Conservation (phyloP, 2,797 vertebrate genomes). For the Botia kubotai region DNA sequence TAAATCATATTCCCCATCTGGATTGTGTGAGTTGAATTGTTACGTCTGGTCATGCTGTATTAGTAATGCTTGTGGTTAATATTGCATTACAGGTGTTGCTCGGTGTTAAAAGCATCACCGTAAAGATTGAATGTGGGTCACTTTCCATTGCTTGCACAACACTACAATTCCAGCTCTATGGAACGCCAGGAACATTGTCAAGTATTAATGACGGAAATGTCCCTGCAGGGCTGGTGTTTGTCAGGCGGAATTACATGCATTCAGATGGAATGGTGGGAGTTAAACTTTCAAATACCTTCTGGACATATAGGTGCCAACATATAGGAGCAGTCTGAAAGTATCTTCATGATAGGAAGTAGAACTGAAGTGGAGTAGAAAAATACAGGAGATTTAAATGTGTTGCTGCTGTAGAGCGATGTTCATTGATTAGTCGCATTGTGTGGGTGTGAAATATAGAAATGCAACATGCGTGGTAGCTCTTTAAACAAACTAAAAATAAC, state of each 20-base stretch:
- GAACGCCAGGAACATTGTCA: constrained; percentile 76
- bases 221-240: constrained; percentile 77
- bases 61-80: constrained; percentile 69
- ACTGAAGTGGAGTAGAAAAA: constrained; percentile 66
- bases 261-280: constrained; percentile 77
- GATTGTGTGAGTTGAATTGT: constrained; percentile 59
- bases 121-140: constrained; percentile 80
- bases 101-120: constrained; percentile 73
- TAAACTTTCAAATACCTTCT: constrained; percentile 78
- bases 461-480: constrained; percentile 49
- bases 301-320: constrained; percentile 69
- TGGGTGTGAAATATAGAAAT: neutral
- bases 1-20: constrained; percentile 23
- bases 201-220: constrained; percentile 83
- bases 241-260: constrained; percentile 82
- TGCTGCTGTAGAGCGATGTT: constrained; percentile 6
- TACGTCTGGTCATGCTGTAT: constrained; percentile 63
- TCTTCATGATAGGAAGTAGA: constrained; percentile 67
- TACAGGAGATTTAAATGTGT: neutral
- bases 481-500: neutral
- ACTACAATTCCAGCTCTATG: constrained; percentile 71
- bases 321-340: constrained; percentile 64
- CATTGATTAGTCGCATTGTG: neutral
- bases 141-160: constrained; percentile 73
- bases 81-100: constrained; percentile 74